Base-by-base conservation (phyloP, 2,797 vertebrate genomes). In the Nyctibius grandis region DNA sequence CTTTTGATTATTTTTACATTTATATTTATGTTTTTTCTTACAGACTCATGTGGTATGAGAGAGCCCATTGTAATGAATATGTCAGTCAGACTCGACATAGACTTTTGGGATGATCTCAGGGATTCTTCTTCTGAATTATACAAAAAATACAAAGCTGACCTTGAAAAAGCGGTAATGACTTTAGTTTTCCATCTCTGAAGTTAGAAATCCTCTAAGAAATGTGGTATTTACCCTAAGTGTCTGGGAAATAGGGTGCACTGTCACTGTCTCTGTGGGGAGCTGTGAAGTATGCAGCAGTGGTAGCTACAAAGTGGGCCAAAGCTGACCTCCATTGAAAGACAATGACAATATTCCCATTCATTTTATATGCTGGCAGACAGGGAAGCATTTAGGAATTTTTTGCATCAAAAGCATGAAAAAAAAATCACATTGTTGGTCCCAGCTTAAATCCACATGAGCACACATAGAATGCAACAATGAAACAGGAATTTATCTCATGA, bases 81-180 rank as follows among this genome's bases (percentile, higher is more conserved):
- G 95, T 97, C 92, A 10, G 96, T 98, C 76, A 97, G 68, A 79
- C 97, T 98, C 2, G 59, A 97, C 61, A 85, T 29, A 75, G 74
- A n/a, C 25, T 98, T 98, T 93, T 8, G 5, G 6, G 61, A 95
- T 11, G 96, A 95, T 21, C 97, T 98, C 56, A 59, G 5, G 23
- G 26, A 98, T 90, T 54, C 95, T 9, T 98, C 98, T 51, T 98
- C 98, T 40, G 28, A 44, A 5, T 74, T 97, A 25, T 96, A 98
- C 45, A 91, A 92, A 50, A 95, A 93, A 69, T 98, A 98, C 63
- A 98, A 97, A 97, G 73, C 12, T 0, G 98, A 98, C 75, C 75
- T 98, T 87, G 98, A 98, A 92, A 90, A 73, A 86, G 98, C 97
- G 75, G 98, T 98, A 98, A 96, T 34, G 93, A 94, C 64, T 94